Conservation (phyloP, 2,888 invertebrate genomes). For the Amiota minor region DNA sequence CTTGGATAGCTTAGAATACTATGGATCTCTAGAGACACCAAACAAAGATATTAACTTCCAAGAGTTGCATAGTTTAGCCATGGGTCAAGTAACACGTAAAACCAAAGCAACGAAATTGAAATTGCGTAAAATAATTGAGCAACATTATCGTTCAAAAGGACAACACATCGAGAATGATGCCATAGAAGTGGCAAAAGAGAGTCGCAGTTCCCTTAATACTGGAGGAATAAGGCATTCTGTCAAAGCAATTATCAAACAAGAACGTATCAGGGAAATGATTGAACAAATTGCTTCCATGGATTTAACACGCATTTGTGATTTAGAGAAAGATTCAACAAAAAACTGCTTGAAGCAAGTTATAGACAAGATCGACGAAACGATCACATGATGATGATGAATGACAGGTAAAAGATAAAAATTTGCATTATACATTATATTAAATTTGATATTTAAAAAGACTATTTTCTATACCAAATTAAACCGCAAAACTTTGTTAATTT, state of each 20-base stretch:
- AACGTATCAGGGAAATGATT: conserved; percentile 73
- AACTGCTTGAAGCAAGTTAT: conserved; percentile 74
- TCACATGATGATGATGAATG: not conserved
- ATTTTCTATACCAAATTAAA: no score
- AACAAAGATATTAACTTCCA: conserved; percentile 70
- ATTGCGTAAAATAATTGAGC: conserved; percentile 67
- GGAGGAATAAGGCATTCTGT: conserved; percentile 58
- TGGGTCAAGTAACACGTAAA: conserved; percentile 62
- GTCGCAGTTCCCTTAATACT: conserved; percentile 1
- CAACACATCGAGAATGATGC: conserved; percentile 68
- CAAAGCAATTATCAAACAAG: conserved; percentile 70
- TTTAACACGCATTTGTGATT: conserved; percentile 74
- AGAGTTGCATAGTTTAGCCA: conserved; percentile 68
- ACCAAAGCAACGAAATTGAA: conserved; percentile 69
- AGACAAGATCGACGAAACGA: conserved; percentile 72
- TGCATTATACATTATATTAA: no score
- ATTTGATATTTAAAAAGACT: no score
- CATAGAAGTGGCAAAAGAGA: conserved; percentile 39
- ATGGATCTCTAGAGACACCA: conserved; percentile 33
- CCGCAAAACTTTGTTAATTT: no score
- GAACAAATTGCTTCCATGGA: conserved; percentile 74
- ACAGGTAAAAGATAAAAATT: conserved; percentile 8
- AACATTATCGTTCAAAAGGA: conserved; percentile 69
- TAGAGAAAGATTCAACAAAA: conserved; percentile 75
- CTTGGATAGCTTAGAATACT: conserved; percentile 52